Conservation (phyloP, 2,113 vertebrate species). For the Cynoglossus semilaevis region DNA sequence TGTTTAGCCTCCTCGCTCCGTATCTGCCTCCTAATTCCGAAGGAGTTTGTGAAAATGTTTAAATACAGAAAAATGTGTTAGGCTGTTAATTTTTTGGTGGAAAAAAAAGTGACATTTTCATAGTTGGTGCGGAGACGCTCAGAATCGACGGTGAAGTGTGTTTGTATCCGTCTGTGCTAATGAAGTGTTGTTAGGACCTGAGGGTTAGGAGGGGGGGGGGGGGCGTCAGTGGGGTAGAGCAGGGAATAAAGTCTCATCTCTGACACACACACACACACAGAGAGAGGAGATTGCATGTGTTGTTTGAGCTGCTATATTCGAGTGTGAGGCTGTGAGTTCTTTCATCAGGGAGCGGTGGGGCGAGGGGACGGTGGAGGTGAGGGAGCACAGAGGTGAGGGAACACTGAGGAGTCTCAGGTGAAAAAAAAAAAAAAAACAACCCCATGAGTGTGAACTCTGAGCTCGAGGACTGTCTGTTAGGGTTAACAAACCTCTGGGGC, state of each 20-base stretch:
- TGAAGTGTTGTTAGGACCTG: constrained; percentile 63
- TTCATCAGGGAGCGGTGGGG: constrained; percentile 58
- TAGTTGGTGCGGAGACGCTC: too few species aligned
- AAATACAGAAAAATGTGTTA: too few species aligned
- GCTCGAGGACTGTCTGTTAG: constrained; percentile 45
- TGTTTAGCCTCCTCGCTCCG: too few species aligned
- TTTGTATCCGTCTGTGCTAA: constrained; percentile 65
- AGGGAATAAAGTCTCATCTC: constrained; percentile 59
- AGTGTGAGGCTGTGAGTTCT: constrained; percentile 59
- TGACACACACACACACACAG: constrained; percentile 27
- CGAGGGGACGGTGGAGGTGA: constrained; percentile 46
- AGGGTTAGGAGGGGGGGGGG: constrained; percentile 6
- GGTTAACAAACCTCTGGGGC: constrained; percentile 36
- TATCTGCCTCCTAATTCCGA: too few species aligned
- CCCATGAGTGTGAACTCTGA: constrained; percentile 37
- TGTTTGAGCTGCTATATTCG: constrained; percentile 72
- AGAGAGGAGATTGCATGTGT: constrained; percentile 33
- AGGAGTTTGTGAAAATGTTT: too few species aligned
- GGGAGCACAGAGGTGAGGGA: constrained; percentile 54
- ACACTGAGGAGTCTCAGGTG: constrained; percentile 47
- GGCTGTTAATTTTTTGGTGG: too few species aligned
- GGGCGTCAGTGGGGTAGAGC: constrained; percentile 37
- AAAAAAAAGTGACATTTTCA: too few species aligned
- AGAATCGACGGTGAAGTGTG: constrained; percentile 12
- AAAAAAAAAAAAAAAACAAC: too few species aligned